A percentile compares a stretch with the other conserved stretches of the same genome.
phyloP scores from a whole-genome alignment of 2,113 vertebrate species.

The Nyctereutes procyonoides region DNA sequence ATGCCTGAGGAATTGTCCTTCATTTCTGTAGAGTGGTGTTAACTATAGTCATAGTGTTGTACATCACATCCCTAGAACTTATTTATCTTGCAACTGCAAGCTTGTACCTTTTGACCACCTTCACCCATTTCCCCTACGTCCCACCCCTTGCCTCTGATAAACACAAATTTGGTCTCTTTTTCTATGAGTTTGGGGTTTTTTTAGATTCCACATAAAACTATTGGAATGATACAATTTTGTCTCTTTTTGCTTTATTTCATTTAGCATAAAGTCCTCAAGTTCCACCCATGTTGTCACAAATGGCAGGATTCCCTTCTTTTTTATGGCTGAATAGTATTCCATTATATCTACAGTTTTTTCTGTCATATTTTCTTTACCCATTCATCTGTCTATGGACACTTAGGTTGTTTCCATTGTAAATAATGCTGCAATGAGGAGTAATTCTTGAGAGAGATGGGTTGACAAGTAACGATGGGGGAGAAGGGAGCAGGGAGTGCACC shows the following conservation, averaged over 20 bases:
- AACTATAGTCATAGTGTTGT: not conserved
- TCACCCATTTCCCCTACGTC: not conserved
- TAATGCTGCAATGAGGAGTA: not conserved
- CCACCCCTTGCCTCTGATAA: not conserved
- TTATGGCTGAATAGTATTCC: not conserved
- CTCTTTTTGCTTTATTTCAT: not conserved
- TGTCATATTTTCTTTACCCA: not conserved
- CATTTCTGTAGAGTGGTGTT: not conserved
- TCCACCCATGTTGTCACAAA: not conserved
- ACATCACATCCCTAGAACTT: not conserved
- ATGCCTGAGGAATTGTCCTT: not conserved
- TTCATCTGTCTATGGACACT: not conserved
- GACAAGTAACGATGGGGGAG: not conserved
- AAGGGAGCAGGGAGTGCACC: not conserved
- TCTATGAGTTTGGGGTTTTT: not conserved
- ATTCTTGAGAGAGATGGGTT: not conserved
- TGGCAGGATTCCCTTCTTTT: not conserved
- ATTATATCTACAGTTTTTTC: not conserved
- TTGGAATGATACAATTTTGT: not conserved
- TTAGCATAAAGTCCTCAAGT: not conserved
- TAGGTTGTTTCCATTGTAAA: not conserved
- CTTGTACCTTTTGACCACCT: not conserved
- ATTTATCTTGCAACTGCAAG: not conserved
- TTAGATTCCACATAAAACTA: not conserved
- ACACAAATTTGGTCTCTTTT: not conserved